phyloP scores from a whole-genome alignment of 92 coral and sea anemone species.

The Meandrina meandrites region DNA sequence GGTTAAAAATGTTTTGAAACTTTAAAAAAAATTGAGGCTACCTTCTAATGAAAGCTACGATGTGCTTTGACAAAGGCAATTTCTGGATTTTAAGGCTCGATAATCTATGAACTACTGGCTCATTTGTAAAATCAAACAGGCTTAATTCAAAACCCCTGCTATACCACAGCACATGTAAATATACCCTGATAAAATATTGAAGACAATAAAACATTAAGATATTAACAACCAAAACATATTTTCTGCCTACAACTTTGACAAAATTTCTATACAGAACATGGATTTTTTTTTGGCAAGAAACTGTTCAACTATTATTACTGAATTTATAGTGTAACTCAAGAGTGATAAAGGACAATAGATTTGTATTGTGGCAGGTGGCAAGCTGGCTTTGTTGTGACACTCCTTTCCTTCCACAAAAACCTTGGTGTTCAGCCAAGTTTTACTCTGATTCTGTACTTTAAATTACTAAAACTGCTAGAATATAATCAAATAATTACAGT shows the following conservation, averaged over 20 bases:
- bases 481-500: not conserved
- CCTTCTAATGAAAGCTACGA: no score
- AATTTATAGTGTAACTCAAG: not conserved
- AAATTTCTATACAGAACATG: not conserved
- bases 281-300: not conserved
- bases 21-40: not conserved
- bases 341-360: not conserved
- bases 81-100: no score
- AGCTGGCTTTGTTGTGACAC: conserved; percentile 15
- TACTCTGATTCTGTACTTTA: not conserved
- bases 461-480: not conserved
- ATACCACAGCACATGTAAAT: not conserved
- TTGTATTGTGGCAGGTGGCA: conserved; percentile 7
- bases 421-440: conserved; percentile 15
- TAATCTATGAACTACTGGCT: no score
- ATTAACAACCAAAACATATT: not conserved
- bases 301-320: not conserved
- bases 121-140: not conserved
- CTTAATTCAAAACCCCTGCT: not conserved
- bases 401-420: conserved; percentile 34
- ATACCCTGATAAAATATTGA: not conserved
- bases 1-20: no score
- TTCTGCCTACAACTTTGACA: not conserved
- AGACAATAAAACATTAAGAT: not conserved
- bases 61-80: no score